phyloP scores from a whole-genome alignment of 1,140 invertebrate species.

The Orchesella cincta region DNA sequence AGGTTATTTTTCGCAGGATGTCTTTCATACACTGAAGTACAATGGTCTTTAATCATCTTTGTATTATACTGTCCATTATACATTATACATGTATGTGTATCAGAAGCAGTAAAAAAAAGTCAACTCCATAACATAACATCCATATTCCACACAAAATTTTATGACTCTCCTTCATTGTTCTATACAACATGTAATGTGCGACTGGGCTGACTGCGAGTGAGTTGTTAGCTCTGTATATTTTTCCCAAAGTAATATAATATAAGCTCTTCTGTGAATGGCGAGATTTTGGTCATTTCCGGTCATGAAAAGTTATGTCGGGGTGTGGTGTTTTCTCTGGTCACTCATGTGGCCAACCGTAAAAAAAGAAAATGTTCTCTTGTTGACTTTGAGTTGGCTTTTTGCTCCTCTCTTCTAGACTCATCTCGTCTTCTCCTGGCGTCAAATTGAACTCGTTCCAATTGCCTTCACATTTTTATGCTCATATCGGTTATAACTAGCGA shows the following conservation, averaged over 20 bases:
- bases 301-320: slow-evolving; percentile 49
- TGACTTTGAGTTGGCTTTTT: no score
- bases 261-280: slow-evolving; percentile 36
- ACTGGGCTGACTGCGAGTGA: background rate
- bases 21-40: no score
- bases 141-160: slow-evolving; percentile 20
- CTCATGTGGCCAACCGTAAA: slow-evolving; percentile 49
- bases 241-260: background rate
- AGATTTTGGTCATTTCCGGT: slow-evolving; percentile 50
- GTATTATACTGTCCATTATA: no score
- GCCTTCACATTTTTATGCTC: no score
- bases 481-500: no score
- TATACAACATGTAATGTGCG: background rate
- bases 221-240: background rate
- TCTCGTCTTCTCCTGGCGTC: slow-evolving; percentile 33
- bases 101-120: no score
- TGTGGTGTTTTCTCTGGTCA: slow-evolving; percentile 50
- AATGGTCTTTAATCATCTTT: no score
- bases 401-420: slow-evolving; percentile 6
- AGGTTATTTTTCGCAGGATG: no score
- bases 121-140: no score
- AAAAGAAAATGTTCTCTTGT: slow-evolving; percentile 1
- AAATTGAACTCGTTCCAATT: slow-evolving; percentile 41
- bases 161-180: background rate
- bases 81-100: no score